Evolutionary conservation across 2,113 vertebrate genomes (phyloP).

Genomic region (Notiomystis cincta): DNA sequence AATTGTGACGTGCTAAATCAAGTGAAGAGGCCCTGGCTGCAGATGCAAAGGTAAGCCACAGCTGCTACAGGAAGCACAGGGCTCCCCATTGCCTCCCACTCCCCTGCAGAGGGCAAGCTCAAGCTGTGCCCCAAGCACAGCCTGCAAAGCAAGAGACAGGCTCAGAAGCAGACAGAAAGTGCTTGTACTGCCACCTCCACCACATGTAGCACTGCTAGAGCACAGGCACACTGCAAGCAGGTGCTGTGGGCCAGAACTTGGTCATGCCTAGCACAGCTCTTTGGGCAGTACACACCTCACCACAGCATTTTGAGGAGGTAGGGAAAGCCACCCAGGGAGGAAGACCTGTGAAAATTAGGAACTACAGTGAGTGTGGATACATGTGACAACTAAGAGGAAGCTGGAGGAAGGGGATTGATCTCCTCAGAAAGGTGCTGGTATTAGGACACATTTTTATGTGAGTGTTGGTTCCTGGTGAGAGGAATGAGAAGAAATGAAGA

Average conservation of each 20-base stretch:
- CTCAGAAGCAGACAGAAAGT: background rate
- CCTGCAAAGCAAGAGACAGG: background rate
- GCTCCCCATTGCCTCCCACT: background rate
- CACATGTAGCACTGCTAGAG: background rate
- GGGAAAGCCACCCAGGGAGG: background rate
- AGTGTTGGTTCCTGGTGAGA: background rate
- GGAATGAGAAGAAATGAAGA: background rate
- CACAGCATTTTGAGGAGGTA: background rate
- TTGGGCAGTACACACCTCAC: background rate
- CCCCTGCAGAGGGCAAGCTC: background rate
- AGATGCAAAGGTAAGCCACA: background rate
- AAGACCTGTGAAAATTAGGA: background rate
- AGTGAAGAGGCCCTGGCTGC: background rate
- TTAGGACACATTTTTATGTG: background rate
- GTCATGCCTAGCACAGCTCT: background rate
- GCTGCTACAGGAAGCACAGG: background rate
- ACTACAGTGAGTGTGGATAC: too few relatives aligned
- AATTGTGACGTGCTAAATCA: background rate
- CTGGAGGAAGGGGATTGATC: background rate
- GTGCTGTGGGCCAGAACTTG: background rate
- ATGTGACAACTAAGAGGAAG: background rate
- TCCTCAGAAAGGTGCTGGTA: background rate
- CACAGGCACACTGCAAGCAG: accelerated
- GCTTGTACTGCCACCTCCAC: background rate
- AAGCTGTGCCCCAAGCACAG: background rate